phyloP scores from a whole-genome alignment of 2,888 invertebrate species.

The Ametastegia equiseti region DNA sequence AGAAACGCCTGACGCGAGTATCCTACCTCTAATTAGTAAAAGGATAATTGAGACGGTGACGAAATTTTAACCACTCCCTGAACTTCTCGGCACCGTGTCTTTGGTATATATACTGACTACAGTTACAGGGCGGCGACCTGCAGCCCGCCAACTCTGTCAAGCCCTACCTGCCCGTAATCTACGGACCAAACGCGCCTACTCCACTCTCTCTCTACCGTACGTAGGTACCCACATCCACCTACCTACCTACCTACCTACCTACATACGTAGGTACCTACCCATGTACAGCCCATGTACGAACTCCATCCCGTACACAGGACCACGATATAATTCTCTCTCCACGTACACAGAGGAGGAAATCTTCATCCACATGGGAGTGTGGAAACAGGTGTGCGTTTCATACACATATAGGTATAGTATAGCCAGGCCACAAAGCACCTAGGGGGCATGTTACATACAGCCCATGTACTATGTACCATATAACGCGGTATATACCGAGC shows the following conservation, averaged over 20 bases:
- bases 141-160: conserved; percentile 40
- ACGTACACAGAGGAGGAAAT: conserved; percentile 3
- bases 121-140: conserved; percentile 41
- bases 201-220: conserved; percentile 36
- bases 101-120: not conserved
- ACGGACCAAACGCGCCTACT: conserved; percentile 45
- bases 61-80: conserved; percentile 33
- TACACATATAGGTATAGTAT: conserved; percentile 7
- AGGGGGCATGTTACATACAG: conserved; percentile 45
- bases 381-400: conserved; percentile 39
- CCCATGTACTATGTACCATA: conserved; percentile 38
- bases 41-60: conserved; percentile 38
- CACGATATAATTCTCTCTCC: conserved; percentile 38
- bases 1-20: not conserved
- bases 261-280: conserved; percentile 22
- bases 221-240: conserved; percentile 40
- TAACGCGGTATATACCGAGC: conserved; percentile 36
- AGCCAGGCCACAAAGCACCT: conserved; percentile 40
- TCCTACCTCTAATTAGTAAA: conserved; percentile 33
- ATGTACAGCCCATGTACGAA: conserved; percentile 33
- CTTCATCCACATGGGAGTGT: not conserved
- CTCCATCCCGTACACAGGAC: conserved; percentile 38
- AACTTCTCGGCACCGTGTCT: conserved; percentile 24
- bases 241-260: conserved; percentile 50
- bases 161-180: conserved; percentile 46